These are phyloP conservation scores for Drosophila colorata DNA, from an alignment of 2,888 invertebrate species.

Conservation along the genomic window DNA sequence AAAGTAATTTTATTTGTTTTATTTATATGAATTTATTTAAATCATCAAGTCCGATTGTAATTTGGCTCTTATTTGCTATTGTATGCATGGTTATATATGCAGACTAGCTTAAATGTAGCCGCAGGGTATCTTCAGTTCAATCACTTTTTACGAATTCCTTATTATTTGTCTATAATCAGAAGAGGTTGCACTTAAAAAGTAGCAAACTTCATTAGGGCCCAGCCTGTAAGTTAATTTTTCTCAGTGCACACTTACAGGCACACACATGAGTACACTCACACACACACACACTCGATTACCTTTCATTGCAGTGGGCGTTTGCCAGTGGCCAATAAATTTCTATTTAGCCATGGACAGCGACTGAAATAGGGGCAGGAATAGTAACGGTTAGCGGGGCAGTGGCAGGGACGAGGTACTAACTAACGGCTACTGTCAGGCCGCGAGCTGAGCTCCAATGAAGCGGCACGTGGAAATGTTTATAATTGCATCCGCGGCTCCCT, in stretches of 20 bases:
- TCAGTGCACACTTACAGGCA: slow-evolving; percentile 37
- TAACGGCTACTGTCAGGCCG: slow-evolving; percentile 58
- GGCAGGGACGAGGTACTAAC: slow-evolving; percentile 24
- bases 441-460: slow-evolving; percentile 69
- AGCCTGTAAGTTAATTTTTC: slow-evolving; percentile 22
- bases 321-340: slow-evolving; percentile 76
- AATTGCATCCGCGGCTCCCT: slow-evolving; percentile 74
- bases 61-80: too few species aligned
- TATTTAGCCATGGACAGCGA: slow-evolving; percentile 63
- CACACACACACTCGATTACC: slow-evolving; percentile 36
- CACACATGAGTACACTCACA: slow-evolving; percentile 5
- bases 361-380: slow-evolving; percentile 17
- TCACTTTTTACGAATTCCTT: not conserved
- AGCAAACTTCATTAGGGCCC: slow-evolving; percentile 8
- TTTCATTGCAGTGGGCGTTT: slow-evolving; percentile 55
- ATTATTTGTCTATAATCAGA: not conserved
- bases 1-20: too few species aligned
- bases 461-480: slow-evolving; percentile 80
- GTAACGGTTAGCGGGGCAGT: not conserved
- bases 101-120: not conserved
- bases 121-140: not conserved
- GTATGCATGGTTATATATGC: too few species aligned
- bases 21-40: too few species aligned
- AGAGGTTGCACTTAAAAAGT: slow-evolving; percentile 2
- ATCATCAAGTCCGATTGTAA: too few species aligned